Conservation (phyloP, 2,113 vertebrate genomes). For the Sciurus niger region DNA sequence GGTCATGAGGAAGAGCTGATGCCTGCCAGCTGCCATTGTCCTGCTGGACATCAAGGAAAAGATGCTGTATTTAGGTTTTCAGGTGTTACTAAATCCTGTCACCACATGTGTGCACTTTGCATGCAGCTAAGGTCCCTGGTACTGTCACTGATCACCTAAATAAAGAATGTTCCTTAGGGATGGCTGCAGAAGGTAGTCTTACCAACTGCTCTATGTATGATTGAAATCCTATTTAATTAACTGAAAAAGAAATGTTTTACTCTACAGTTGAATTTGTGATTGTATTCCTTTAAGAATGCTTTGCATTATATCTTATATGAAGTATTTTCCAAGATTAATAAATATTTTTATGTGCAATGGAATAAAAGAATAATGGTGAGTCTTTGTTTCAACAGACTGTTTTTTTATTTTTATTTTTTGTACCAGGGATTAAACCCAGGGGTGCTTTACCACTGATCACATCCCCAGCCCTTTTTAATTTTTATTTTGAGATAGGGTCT, state of each 20-base stretch:
- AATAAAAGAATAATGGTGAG: neutral
- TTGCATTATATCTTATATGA: neutral
- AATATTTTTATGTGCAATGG: neutral
- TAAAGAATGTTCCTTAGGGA: neutral
- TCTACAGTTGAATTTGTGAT: slow-evolving; percentile 41
- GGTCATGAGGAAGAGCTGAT: neutral
- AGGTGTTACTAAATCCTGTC: slow-evolving; percentile 36
- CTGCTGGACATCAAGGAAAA: neutral
- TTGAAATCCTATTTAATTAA: slow-evolving; percentile 23
- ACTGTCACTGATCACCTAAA: neutral
- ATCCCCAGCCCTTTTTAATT: too few species aligned
- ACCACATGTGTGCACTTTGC: slow-evolving; percentile 13
- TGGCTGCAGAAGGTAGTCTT: neutral
- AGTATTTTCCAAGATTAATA: neutral
- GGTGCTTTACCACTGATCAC: too few species aligned
- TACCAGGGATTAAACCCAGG: too few species aligned
- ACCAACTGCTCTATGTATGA: neutral
- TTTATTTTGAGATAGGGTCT: too few species aligned
- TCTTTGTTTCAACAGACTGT: neutral
- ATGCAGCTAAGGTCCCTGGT: slow-evolving; percentile 35
- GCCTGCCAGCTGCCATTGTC: neutral
- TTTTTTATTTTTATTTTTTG: too few species aligned
- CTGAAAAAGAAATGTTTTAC: slow-evolving; percentile 32
- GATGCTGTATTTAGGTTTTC: slow-evolving; percentile 25
- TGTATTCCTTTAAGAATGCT: neutral